Evolutionary conservation across 64 coral and sea anemone species (phyloP), one percentile per base, ranked within the genome.

Genomic region (Dendrophyllia cribrosa): DNA sequence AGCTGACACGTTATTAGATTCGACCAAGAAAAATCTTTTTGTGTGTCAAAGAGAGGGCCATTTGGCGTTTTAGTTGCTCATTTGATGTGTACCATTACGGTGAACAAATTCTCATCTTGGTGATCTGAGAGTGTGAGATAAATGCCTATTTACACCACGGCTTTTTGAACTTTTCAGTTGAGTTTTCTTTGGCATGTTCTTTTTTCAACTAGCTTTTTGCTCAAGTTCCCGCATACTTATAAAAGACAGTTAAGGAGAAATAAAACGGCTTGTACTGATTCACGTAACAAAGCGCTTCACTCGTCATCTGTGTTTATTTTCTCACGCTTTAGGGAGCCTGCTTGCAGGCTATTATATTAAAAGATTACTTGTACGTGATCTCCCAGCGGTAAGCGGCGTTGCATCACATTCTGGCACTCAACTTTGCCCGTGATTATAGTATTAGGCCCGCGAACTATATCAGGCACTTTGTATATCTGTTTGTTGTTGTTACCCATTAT

Each of bases 241-340:
- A 70, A 70, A 70, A 70, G 66, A 70, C 66, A 70, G 66, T 70
- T 70, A 70, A 19, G 66, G 66, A 70, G 66, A 70, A 70, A 70
- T 70, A 70, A 34, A 34, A 34, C 34, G 34, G 34, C 34, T 34
- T 34, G 34, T 34, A 34, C 34, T 34, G 34, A 34, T 34, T 34
- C 34, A 34, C 34, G 34, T 34, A 34, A 34, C 34, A 34, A 34
- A 34, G 34, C 34, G 34, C 34, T 34, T 34, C 34, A 34, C 34
- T 34, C 34, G 34, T 2, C 34, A 34, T 34, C 34, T 34, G 34
- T 34, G 34, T 34, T 34, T 34, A 34, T 34, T 34, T 34, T 34
- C 34, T 34, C 34, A 34, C 34, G 2, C 34, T 34, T 34, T 34
- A 34, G 34, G 34, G 34, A 34, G 34, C 34, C 34, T 34, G 34